Evolutionary conservation across 1,140 invertebrate genomes (phyloP).

Genomic region (Yoshiicerus persimilis): DNA sequence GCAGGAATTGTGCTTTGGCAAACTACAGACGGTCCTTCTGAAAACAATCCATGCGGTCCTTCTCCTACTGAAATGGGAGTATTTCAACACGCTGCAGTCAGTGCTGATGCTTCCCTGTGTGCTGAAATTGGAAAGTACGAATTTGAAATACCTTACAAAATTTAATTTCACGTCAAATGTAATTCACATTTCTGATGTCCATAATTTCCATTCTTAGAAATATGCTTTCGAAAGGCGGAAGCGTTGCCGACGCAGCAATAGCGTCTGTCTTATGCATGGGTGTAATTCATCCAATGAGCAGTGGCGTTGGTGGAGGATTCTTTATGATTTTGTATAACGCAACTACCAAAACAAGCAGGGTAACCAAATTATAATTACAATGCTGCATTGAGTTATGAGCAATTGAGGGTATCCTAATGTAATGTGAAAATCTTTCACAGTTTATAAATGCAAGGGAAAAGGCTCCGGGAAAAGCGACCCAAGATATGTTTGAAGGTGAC

Average conservation of each 20-base stretch:
- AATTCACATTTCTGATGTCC: too few relatives aligned
- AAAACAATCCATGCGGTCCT: neutral
- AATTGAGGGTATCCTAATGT: neutral
- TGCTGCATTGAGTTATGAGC: neutral
- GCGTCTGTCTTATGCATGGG: constrained; percentile 83
- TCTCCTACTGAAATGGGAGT: constrained; percentile 19
- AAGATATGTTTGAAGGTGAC: constrained; percentile 69
- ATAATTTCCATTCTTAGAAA: too few relatives aligned
- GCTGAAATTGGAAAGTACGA: constrained; percentile 52
- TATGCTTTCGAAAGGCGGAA: constrained; percentile 74
- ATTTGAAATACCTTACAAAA: neutral
- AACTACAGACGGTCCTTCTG: neutral
- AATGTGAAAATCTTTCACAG: neutral
- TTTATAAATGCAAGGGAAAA: constrained; percentile 77
- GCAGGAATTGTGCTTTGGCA: neutral
- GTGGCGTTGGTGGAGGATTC: constrained; percentile 86
- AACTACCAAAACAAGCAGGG: neutral
- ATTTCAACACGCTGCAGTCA: constrained; percentile 51
- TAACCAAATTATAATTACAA: neutral
- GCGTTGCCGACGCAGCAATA: constrained; percentile 83
- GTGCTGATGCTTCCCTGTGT: constrained; percentile 52
- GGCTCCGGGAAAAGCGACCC: constrained; percentile 68
- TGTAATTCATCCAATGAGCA: constrained; percentile 77
- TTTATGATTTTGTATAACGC: constrained; percentile 76
- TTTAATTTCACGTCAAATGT: neutral